A percentile compares a stretch with the other conserved stretches of the same genome.
Conservation (phyloP, 2,888 invertebrate species). For the Cinara cedri region DNA sequence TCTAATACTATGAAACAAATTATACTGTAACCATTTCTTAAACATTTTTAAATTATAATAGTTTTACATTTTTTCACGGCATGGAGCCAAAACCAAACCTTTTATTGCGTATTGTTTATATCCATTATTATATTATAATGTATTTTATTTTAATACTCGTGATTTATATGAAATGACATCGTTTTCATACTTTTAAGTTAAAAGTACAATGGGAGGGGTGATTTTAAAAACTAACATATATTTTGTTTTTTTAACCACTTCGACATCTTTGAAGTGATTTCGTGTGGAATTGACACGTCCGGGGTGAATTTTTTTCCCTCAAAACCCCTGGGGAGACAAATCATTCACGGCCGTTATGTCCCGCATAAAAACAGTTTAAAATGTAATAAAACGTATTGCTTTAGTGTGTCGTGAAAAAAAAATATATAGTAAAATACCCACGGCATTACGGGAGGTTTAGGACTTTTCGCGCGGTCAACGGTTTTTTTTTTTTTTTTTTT, state of each 20-base stretch:
- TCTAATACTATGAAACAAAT: too few species aligned
- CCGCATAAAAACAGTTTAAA: conserved; percentile 57
- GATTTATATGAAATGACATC: conserved; percentile 2
- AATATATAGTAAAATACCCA: conserved; percentile 44
- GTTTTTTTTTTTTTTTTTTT: conserved; percentile 42
- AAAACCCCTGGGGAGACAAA: conserved; percentile 53
- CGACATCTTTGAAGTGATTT: conserved; percentile 55
- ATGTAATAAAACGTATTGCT: conserved; percentile 56
- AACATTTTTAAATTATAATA: too few species aligned
- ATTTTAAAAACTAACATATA: conserved; percentile 44
- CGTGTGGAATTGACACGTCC: conserved; percentile 53
- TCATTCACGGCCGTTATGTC: conserved; percentile 55
- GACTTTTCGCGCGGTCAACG: conserved; percentile 54
- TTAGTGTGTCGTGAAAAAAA: conserved; percentile 37
- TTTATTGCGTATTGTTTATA: neutral
- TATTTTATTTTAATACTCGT: too few species aligned
- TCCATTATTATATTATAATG: neutral
- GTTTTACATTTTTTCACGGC: neutral
- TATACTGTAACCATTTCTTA: too few species aligned
- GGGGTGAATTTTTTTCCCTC: conserved; percentile 53
- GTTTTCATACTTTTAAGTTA: conserved; percentile 29
- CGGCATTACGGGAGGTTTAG: conserved; percentile 51
- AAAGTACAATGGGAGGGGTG: conserved; percentile 20
- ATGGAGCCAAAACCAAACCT: neutral
- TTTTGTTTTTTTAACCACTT: conserved; percentile 40